phyloP scores from a whole-genome alignment of 2,888 invertebrate genomes.

The Tridacna crocea region DNA sequence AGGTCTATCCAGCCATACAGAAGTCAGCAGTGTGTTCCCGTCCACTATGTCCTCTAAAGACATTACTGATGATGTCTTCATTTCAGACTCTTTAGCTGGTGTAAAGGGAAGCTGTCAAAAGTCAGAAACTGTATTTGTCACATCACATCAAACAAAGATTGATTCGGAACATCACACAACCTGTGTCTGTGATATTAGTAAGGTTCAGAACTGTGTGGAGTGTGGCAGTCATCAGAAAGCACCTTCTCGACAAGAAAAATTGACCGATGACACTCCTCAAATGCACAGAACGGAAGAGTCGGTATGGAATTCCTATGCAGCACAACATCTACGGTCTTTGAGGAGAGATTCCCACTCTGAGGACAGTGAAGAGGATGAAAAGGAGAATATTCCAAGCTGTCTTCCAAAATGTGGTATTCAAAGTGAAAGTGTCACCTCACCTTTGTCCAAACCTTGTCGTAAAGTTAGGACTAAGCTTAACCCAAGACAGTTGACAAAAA shows the following conservation, averaged over 20 bases:
- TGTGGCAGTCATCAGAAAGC: conserved; percentile 70
- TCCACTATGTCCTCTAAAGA: conserved; percentile 4
- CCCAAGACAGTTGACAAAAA: conserved; percentile 50
- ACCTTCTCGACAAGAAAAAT: conserved; percentile 70
- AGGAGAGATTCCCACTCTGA: conserved; percentile 73
- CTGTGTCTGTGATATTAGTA: conserved; percentile 13
- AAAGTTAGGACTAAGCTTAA: conserved; percentile 25
- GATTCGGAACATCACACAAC: not conserved
- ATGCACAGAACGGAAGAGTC: conserved; percentile 76
- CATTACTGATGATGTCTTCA: conserved; percentile 11
- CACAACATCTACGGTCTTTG: conserved; percentile 76
- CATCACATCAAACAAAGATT: not conserved
- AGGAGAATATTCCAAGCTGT: conserved; percentile 40
- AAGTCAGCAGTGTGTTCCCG: conserved; percentile 4
- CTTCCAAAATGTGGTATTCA: not conserved
- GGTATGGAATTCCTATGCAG: conserved; percentile 78
- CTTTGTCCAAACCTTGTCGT: not conserved
- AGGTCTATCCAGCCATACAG: not conserved
- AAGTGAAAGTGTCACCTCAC: not conserved
- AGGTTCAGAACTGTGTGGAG: conserved; percentile 24
- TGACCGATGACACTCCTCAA: conserved; percentile 75
- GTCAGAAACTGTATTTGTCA: not conserved
- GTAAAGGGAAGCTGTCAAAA: not conserved
- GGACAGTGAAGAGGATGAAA: conserved; percentile 67
- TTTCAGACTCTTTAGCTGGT: not conserved